Evolutionary conservation across 2,888 invertebrate genomes (phyloP).

Genomic region (Synergus umbraculus): DNA sequence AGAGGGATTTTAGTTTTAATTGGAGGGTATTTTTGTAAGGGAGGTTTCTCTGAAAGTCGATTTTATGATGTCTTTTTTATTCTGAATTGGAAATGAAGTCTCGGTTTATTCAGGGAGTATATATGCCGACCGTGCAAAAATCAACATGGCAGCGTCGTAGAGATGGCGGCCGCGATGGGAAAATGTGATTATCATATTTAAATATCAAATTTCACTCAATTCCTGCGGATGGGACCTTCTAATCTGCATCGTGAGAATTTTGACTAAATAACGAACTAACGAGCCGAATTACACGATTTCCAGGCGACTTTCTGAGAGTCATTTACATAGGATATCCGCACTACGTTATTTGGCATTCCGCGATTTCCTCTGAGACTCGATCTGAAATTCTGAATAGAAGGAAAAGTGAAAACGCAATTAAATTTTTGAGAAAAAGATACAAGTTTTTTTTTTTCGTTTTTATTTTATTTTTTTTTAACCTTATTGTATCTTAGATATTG

Average conservation of each 20-base stretch:
- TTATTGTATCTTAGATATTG: too few species aligned
- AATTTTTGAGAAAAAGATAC: neutral
- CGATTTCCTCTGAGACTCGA: neutral
- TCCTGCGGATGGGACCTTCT: constrained; percentile 56
- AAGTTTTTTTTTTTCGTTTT: neutral
- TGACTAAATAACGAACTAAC: constrained; percentile 74
- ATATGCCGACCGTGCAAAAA: constrained; percentile 60
- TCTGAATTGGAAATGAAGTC: neutral
- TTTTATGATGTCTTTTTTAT: neutral
- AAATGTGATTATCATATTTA: constrained; percentile 73
- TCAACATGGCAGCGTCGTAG: constrained; percentile 73
- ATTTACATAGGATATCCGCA: constrained; percentile 58
- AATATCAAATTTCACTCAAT: constrained; percentile 72
- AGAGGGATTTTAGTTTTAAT: neutral
- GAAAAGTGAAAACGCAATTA: constrained; percentile 28
- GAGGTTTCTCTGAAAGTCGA: constrained; percentile 32
- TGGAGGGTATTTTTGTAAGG: constrained; percentile 8
- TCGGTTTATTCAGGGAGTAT: constrained; percentile 4
- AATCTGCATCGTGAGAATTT: constrained; percentile 56
- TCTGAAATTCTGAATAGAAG: neutral
- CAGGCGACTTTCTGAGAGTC: constrained; percentile 53
- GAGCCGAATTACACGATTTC: constrained; percentile 69
- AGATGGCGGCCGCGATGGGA: constrained; percentile 68
- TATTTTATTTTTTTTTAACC: too few species aligned
- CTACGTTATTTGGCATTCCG: neutral